These are phyloP conservation scores for Crypturellus undulatus DNA, from an alignment of 2,113 vertebrate species.

Conservation along the genomic window DNA sequence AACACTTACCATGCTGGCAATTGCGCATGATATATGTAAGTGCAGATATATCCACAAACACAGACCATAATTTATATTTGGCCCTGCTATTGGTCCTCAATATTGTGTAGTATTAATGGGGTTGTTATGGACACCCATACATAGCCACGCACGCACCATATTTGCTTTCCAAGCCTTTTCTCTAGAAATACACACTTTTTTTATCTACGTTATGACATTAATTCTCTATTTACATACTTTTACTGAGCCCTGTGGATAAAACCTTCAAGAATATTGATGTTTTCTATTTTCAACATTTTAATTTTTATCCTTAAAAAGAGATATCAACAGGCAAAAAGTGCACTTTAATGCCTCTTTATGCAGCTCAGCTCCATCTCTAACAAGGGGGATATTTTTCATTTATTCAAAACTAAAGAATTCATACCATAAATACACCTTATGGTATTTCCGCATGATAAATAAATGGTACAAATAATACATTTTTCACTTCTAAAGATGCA, in stretches of 20 bases:
- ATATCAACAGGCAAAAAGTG: conserved; percentile 23
- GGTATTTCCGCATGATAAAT: not conserved
- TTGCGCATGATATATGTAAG: not conserved
- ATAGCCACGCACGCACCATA: not conserved
- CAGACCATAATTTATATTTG: not conserved
- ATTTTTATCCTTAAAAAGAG: conserved; percentile 32
- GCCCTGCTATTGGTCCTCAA: not conserved
- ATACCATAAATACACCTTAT: not conserved
- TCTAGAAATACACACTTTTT: not conserved
- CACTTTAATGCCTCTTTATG: conserved; percentile 28
- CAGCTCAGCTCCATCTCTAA: not conserved
- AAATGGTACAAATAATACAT: not conserved
- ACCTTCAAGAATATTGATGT: conserved; percentile 43
- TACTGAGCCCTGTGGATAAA: conserved; percentile 31
- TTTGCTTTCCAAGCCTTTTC: conserved; percentile 3
- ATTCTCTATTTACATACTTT: conserved; percentile 14
- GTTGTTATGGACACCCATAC: not conserved
- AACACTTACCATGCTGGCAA: not conserved
- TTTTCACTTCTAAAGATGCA: not conserved
- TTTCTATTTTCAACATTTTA: conserved; percentile 25
- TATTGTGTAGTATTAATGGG: conserved; percentile 19
- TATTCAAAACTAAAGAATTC: conserved; percentile 3
- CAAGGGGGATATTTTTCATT: not conserved
- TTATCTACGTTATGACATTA: not conserved
- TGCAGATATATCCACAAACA: not conserved